These are phyloP conservation scores for Leucophenga varia DNA, from an alignment of 1,140 invertebrate genomes.

Conservation along the genomic window DNA sequence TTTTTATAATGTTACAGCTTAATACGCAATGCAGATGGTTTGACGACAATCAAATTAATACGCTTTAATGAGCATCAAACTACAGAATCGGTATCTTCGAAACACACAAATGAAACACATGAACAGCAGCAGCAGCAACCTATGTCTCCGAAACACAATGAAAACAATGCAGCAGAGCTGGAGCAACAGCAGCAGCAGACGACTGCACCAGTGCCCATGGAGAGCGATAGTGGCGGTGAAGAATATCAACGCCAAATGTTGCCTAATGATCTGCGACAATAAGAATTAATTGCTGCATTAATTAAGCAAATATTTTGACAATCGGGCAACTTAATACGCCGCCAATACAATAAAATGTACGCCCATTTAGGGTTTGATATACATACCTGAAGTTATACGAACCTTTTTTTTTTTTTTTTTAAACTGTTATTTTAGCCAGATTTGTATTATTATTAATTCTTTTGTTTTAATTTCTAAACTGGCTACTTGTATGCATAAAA, in stretches of 20 bases:
- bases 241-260: constrained; percentile 23
- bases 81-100: constrained; percentile 26
- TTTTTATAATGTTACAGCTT: constrained; percentile 27
- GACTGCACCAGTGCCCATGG: constrained; percentile 41
- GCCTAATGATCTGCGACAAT: constrained; percentile 17
- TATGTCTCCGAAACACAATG: constrained; percentile 17
- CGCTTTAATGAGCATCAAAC: constrained; percentile 40
- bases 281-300: too few species aligned
- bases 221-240: constrained; percentile 39
- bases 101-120: constrained; percentile 16
- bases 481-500: too few species aligned
- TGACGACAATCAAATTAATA: constrained; percentile 56
- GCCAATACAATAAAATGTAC: too few species aligned
- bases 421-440: too few species aligned
- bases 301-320: too few species aligned
- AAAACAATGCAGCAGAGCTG: constrained; percentile 24
- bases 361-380: too few species aligned
- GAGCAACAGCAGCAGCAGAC: constrained; percentile 7
- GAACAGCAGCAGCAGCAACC: constrained; percentile 9
- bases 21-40: constrained; percentile 53
- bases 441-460: too few species aligned
- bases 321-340: too few species aligned
- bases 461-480: too few species aligned
- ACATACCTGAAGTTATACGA: too few species aligned
- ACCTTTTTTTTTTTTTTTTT: too few species aligned